A percentile compares a stretch with the other conserved stretches of the same genome.
phyloP scores from a whole-genome alignment of 2,888 invertebrate genomes.

The Tetropium fuscum region DNA sequence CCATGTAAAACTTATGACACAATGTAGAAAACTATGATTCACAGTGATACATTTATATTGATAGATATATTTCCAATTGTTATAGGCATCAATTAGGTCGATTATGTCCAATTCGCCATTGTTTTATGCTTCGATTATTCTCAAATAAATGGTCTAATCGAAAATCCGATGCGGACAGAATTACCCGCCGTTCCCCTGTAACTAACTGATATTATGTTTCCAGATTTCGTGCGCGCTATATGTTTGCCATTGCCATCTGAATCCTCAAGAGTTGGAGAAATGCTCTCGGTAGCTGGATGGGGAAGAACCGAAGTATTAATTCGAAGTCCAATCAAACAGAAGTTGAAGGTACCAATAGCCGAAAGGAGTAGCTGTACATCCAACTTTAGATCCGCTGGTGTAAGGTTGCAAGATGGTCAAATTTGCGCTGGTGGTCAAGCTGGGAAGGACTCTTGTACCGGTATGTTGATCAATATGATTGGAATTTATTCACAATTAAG shows the following conservation, averaged over 20 bases:
- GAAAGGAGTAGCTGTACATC: conserved; percentile 67
- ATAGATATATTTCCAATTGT: too few species aligned
- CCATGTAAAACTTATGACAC: too few species aligned
- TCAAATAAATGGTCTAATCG: too few species aligned
- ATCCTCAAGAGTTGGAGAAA: conserved; percentile 51
- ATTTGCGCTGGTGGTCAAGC: conserved; percentile 59
- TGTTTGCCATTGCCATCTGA: conserved; percentile 56
- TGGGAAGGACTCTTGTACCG: conserved; percentile 76
- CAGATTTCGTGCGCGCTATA: conserved; percentile 56
- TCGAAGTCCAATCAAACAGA: conserved; percentile 69
- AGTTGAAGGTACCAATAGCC: conserved; percentile 72
- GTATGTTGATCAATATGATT: conserved; percentile 34
- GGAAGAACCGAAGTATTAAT: conserved; percentile 55
- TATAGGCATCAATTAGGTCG: too few species aligned
- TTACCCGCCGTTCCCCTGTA: too few species aligned
- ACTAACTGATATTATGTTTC: too few species aligned
- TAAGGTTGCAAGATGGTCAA: conserved; percentile 49
- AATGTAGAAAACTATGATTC: too few species aligned
- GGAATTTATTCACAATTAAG: too few species aligned
- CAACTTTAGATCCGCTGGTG: conserved; percentile 48
- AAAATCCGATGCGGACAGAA: too few species aligned
- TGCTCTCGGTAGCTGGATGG: conserved; percentile 63
- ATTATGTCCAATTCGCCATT: too few species aligned
- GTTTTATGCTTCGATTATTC: too few species aligned
- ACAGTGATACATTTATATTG: too few species aligned